A percentile compares a stretch with the other conserved stretches of the same genome.
These are phyloP conservation scores for Megaceryle maxima DNA, from an alignment of 2,113 vertebrate species.

Conservation along the genomic window DNA sequence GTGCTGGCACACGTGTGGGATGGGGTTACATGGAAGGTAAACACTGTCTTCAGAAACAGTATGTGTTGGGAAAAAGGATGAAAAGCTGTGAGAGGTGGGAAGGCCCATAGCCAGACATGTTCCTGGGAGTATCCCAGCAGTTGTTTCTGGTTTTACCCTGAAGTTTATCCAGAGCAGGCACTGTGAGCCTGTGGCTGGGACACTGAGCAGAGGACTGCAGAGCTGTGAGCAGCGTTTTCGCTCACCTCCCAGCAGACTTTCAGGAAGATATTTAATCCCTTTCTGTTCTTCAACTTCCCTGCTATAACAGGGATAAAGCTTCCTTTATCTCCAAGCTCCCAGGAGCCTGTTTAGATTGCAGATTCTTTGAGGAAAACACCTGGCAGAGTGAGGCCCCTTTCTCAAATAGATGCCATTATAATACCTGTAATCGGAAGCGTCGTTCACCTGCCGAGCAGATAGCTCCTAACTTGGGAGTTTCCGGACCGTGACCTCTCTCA, in stretches of 20 bases:
- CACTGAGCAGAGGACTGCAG: not conserved
- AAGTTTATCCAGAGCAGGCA: not conserved
- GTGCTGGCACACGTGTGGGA: not conserved
- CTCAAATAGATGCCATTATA: not conserved
- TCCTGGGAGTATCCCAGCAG: not conserved
- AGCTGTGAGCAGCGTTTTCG: not conserved
- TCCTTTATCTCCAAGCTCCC: not conserved
- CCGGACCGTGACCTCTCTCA: not conserved
- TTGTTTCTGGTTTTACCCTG: not conserved
- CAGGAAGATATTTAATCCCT: not conserved
- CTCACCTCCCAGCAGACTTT: not conserved
- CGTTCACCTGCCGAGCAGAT: not conserved
- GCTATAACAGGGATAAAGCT: not conserved
- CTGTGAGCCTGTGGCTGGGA: not conserved
- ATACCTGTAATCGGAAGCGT: not conserved
- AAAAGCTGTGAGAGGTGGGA: not conserved
- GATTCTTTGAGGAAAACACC: conserved; percentile 1
- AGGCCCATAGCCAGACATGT: not conserved
- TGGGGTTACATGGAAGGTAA: not conserved
- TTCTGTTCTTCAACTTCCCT: conserved; percentile 1
- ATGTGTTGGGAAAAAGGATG: not conserved
- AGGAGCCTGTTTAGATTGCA: not conserved
- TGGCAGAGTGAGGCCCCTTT: not conserved
- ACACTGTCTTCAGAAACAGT: not conserved
- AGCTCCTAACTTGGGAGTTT: not conserved